Percentiles rank a stretch among this genome's conserved stretches.
Evolutionary conservation across 2,797 vertebrate species (phyloP).

Genomic region (Fistularia commersonii): DNA sequence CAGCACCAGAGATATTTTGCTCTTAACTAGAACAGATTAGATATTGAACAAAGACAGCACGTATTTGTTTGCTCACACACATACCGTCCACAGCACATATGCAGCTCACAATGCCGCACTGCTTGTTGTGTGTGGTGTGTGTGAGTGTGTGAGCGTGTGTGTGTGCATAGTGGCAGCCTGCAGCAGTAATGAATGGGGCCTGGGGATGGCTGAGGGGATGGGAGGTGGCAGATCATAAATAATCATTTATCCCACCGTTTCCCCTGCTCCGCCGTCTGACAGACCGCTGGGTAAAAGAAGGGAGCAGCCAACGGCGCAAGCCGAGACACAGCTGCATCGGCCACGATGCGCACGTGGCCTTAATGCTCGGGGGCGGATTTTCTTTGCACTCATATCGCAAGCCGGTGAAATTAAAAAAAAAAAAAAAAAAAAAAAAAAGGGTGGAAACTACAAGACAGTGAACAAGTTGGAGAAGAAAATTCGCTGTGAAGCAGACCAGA

Average conservation of each 20-base stretch:
- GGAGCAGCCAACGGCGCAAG: constrained; percentile 48
- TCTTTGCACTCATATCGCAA: constrained; percentile 44
- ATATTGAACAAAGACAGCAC: constrained; percentile 6
- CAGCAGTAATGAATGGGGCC: constrained; percentile 78
- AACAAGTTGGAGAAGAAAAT: no score
- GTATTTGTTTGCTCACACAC: constrained; percentile 22
- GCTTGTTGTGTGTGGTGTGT: constrained; percentile 24
- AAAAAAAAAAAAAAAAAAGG: constrained; percentile 9
- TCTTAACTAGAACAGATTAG: constrained; percentile 38
- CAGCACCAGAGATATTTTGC: constrained; percentile 25
- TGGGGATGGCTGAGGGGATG: constrained; percentile 77
- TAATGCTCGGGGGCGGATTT: constrained; percentile 47
- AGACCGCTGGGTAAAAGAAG: constrained; percentile 62
- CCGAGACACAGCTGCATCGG: constrained; percentile 57
- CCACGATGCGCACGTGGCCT: constrained; percentile 48
- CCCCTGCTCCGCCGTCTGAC: constrained; percentile 69
- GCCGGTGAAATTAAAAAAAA: constrained; percentile 35
- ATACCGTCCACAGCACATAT: constrained; percentile 18
- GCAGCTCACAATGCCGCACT: constrained; percentile 23
- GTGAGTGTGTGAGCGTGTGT: constrained; percentile 34
- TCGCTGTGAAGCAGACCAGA: no score
- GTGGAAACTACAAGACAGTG: no score
- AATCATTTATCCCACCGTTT: constrained; percentile 79
- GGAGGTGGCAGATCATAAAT: constrained; percentile 84
- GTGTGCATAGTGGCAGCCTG: constrained; percentile 58